These are phyloP conservation scores for Petrolisthes cinctipes DNA, from an alignment of 2,888 invertebrate species.

Conservation along the genomic window DNA sequence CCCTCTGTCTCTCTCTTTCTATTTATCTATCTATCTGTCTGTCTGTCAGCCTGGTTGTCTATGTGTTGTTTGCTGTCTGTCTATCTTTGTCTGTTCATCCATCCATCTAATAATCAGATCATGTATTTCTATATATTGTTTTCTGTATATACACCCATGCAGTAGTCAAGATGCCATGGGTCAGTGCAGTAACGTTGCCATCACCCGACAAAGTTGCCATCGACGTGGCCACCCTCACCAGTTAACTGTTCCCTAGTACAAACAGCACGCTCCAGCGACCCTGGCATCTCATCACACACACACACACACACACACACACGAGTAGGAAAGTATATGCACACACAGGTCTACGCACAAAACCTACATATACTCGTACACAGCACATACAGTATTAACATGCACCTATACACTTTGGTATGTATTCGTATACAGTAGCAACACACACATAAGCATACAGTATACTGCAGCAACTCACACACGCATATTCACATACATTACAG, in stretches of 20 bases:
- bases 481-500: neutral
- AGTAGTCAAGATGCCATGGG: no score
- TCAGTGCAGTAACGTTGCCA: no score
- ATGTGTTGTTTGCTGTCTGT: neutral
- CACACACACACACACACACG: neutral
- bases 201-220: no score
- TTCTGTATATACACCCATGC: no score
- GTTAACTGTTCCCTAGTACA: slow-evolving; percentile 47
- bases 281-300: neutral
- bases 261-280: slow-evolving; percentile 45
- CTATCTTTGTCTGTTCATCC: neutral
- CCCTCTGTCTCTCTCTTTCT: neutral
- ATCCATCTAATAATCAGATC: neutral
- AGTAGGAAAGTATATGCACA: neutral
- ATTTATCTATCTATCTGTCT: neutral
- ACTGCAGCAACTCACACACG: neutral
- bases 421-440: no score
- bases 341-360: slow-evolving; percentile 2
- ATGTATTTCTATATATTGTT: no score
- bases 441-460: neutral
- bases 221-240: neutral
- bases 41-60: no score
- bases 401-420: neutral
- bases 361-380: slow-evolving; percentile 5
- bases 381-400: slow-evolving; percentile 12